A percentile compares a stretch with the other conserved stretches of the same genome.
Evolutionary conservation across 2,113 vertebrate genomes (phyloP).

Genomic region (Zapus hudsonius): DNA sequence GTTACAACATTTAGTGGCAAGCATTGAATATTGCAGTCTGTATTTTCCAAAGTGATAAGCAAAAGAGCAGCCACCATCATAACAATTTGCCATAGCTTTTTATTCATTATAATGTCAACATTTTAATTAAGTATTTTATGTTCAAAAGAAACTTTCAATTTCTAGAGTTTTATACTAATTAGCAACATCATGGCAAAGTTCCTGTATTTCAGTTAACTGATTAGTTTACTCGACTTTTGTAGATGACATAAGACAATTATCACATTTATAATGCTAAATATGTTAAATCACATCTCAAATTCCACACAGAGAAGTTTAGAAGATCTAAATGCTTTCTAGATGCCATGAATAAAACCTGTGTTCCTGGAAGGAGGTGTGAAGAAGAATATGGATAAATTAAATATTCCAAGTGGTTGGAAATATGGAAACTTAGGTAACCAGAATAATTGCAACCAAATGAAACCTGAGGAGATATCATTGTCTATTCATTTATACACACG

Average conservation of each 20-base stretch:
- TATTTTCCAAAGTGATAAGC: conserved; percentile 82
- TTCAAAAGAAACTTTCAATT: conserved; percentile 69
- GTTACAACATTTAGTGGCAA: no score
- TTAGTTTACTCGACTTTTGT: conserved; percentile 8
- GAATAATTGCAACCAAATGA: not conserved
- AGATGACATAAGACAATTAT: not conserved
- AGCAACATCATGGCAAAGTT: not conserved
- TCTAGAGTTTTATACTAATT: conserved; percentile 17
- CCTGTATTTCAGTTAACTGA: not conserved
- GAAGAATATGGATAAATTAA: conserved; percentile 23
- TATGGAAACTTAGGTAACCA: not conserved
- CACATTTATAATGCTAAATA: not conserved
- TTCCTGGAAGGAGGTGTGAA: not conserved
- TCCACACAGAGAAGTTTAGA: conserved; percentile 27
- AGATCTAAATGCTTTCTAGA: conserved; percentile 13
- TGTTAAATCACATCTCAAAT: conserved; percentile 31
- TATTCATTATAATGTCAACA: conserved; percentile 85
- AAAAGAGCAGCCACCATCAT: conserved; percentile 83
- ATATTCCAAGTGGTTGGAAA: conserved; percentile 29
- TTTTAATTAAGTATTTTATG: conserved; percentile 88
- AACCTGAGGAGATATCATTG: not conserved
- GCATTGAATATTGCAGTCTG: conserved; percentile 82
- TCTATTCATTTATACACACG: conserved; percentile 24
- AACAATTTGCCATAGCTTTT: conserved; percentile 82
- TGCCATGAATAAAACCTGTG: conserved; percentile 38